phyloP scores from a whole-genome alignment of 1,140 invertebrate species.

The Sycobia sp. region DNA sequence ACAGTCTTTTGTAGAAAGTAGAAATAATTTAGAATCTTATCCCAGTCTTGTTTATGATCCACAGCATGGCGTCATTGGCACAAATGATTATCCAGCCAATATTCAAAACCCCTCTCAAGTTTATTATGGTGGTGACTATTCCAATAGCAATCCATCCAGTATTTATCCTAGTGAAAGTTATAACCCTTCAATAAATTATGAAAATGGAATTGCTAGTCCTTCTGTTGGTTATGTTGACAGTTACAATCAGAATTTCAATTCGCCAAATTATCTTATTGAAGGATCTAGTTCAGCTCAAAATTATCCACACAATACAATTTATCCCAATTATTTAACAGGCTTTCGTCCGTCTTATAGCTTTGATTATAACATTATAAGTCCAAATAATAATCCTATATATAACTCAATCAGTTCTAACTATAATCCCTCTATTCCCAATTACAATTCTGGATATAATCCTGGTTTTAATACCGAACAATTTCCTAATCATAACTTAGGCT shows the following conservation, averaged over 20 bases:
- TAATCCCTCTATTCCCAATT: background rate
- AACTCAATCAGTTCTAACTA: background rate
- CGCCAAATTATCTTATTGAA: background rate
- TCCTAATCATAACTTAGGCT: background rate
- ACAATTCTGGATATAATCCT: conserved; percentile 3
- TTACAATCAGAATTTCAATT: background rate
- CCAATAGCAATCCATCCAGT: background rate
- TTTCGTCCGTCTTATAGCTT: too few relatives aligned
- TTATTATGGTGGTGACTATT: background rate
- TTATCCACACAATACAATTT: background rate
- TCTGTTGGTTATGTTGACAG: background rate
- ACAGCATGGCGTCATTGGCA: background rate
- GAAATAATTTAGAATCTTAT: background rate
- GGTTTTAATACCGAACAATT: background rate
- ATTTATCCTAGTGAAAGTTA: too few relatives aligned
- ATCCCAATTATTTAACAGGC: background rate
- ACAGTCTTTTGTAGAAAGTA: background rate
- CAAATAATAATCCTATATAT: background rate
- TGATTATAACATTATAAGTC: too few relatives aligned
- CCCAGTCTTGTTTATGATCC: conserved; percentile 4
- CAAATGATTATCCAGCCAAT: background rate
- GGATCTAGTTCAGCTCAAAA: background rate
- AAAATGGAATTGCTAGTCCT: background rate
- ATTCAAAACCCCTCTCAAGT: background rate
- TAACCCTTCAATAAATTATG: too few relatives aligned